phyloP scores from a whole-genome alignment of 2,113 vertebrate species.

The Urocitellus parryii region DNA sequence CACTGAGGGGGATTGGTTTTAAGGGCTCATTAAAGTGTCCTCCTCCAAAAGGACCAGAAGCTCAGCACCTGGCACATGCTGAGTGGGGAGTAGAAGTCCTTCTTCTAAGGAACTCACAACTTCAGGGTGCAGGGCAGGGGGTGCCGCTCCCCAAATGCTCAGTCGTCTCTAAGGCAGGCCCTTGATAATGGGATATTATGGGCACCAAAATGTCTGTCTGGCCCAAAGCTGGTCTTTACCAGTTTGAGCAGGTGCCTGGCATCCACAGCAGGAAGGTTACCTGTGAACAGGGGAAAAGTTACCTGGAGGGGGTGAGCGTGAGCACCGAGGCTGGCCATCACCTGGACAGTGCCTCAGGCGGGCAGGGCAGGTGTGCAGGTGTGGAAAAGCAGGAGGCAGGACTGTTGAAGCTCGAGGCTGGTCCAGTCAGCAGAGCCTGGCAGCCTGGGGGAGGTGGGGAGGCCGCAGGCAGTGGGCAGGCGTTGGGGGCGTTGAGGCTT shows the following conservation, averaged over 20 bases:
- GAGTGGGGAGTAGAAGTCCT: neutral
- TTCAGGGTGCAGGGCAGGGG: neutral
- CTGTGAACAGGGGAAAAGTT: neutral
- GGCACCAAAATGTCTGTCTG: neutral
- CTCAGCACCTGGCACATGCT: neutral
- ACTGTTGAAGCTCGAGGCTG: neutral
- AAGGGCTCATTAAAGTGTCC: neutral
- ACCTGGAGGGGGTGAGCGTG: neutral
- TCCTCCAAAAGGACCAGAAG: neutral
- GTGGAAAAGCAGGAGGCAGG: neutral
- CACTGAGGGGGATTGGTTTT: neutral
- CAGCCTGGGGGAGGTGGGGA: no score
- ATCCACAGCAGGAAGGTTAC: neutral
- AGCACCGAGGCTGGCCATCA: neutral
- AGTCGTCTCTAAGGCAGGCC: neutral
- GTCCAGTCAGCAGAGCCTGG: neutral
- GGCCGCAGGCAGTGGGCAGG: no score
- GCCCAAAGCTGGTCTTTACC: neutral
- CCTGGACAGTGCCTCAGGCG: neutral
- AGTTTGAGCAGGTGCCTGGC: neutral
- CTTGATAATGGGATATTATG: neutral
- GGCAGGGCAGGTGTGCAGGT: rapidly evolving
- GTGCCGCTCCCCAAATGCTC: neutral
- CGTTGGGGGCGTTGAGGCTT: neutral
- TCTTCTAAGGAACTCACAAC: neutral